These are phyloP conservation scores for Cheilosia scutellata DNA, from an alignment of 2,888 invertebrate species.

Conservation along the genomic window DNA sequence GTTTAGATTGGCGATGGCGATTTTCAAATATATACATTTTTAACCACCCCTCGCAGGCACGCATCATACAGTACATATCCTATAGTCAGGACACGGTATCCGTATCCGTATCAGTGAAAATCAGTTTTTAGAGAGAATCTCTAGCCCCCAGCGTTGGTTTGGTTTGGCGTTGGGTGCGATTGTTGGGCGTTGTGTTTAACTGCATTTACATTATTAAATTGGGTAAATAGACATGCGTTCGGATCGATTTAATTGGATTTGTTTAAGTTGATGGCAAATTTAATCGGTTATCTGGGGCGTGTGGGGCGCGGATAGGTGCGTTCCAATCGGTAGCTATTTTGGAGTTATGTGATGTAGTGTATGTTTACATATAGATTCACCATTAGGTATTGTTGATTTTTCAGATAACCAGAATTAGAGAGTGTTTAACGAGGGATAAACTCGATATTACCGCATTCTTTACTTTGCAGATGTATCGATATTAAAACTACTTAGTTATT, in stretches of 20 bases:
- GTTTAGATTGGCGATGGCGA: constrained; percentile 51
- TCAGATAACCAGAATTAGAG: constrained; percentile 38
- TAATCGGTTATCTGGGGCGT: constrained; percentile 44
- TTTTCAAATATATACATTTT: constrained; percentile 52
- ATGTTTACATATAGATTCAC: constrained; percentile 22
- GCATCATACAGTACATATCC: not conserved
- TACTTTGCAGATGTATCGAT: not conserved
- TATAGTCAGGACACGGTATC: not conserved
- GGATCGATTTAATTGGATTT: constrained; percentile 72
- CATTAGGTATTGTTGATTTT: constrained; percentile 42
- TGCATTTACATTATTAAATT: constrained; percentile 73
- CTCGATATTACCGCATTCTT: constrained; percentile 7
- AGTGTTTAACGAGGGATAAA: constrained; percentile 47
- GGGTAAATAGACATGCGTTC: constrained; percentile 64
- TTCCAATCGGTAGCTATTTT: not conserved
- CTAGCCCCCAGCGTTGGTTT: constrained; percentile 11
- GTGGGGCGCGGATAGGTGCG: not conserved
- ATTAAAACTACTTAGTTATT: too few relatives aligned
- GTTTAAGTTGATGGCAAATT: constrained; percentile 69
- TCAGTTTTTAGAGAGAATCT: constrained; percentile 31
- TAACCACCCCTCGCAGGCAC: not conserved
- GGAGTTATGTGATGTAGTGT: not conserved
- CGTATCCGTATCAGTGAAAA: constrained; percentile 12
- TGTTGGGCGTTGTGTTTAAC: constrained; percentile 43
- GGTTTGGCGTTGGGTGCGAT: not conserved